A percentile compares a stretch with the other conserved stretches of the same genome.
Evolutionary conservation across 2,888 invertebrate genomes (phyloP).

Genomic region (Autographa pulchrina): DNA sequence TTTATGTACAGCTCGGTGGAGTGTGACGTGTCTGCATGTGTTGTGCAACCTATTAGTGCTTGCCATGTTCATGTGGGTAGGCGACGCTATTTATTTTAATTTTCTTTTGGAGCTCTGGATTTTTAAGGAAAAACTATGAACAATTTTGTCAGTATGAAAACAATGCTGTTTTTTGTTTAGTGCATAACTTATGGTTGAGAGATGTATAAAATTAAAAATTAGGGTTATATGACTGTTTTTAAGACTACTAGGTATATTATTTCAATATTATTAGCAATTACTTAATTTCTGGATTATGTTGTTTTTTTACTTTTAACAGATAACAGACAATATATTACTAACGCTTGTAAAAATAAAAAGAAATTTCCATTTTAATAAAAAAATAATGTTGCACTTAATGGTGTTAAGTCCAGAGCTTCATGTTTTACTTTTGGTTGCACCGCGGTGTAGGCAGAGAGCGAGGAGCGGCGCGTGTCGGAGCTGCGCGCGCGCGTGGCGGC

Average conservation of each 20-base stretch:
- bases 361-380: no score
- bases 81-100: constrained; percentile 61
- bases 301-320: no score
- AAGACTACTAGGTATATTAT: no score
- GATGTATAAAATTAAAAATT: not conserved
- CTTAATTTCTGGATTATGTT: no score
- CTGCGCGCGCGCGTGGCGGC: constrained; percentile 87
- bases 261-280: no score
- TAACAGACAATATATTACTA: no score
- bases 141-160: not conserved
- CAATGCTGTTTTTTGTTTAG: not conserved
- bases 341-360: no score
- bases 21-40: constrained; percentile 22
- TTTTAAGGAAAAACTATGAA: constrained; percentile 35
- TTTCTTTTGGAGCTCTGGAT: constrained; percentile 70
- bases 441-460: constrained; percentile 91
- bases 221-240: no score
- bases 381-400: not conserved
- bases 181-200: not conserved
- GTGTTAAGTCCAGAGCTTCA: constrained; percentile 65
- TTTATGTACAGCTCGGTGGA: constrained; percentile 28
- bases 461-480: constrained; percentile 90
- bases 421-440: constrained; percentile 64
- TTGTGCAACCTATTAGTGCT: constrained; percentile 32
- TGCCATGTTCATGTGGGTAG: constrained; percentile 47